Evolutionary conservation across 1,140 invertebrate genomes (phyloP), one percentile per base, ranked within the genome.

Genomic region (Hypothenemus hampei): DNA sequence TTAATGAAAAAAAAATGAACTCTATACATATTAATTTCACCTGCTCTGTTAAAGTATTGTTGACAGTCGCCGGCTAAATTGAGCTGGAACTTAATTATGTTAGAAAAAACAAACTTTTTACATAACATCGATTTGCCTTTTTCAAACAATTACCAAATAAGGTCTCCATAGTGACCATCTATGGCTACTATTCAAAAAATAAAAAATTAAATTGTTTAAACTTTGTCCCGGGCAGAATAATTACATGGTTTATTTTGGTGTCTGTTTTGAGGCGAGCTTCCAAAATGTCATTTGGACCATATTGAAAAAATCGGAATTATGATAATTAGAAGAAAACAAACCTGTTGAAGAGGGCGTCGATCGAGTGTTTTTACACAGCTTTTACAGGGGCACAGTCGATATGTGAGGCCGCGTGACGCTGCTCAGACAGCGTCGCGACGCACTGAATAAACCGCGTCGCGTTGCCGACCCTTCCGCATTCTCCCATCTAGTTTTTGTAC

Each of bases 401-500:
- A n/a, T n/a, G n/a, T n/a, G n/a, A 52, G 20, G 18, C 49, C 31
- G 49, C 49, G 49, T 52, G 49, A 52, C 49, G 49, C 43, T 43
- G 19, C 37, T 21, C 24, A 24, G 40, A 31, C 41, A 52, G 49
- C 49, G 49, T 52, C 49, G 49, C 49, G 49, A 52, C 49, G 49
- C 49, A 52, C 49, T 52, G 49, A 52, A 52, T n/a, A n/a, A n/a
- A n/a, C n/a, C n/a, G n/a, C 26, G 7, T 2, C 36, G 49, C 26
- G 11, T 15, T 23, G 6, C 8, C 20, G 19, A 18, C 7, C 22
- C 19, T n/a, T 43, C 23, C 20, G 20, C 40, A 21, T 21, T 21
- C 40, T 43, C n/a, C n/a, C n/a, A n/a, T n/a, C n/a, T n/a, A n/a
- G n/a, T n/a, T n/a, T n/a, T n/a, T n/a, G n/a, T n/a, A n/a, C n/a